Conservation (phyloP, 2,797 vertebrate genomes). For the Anguilla anguilla region DNA sequence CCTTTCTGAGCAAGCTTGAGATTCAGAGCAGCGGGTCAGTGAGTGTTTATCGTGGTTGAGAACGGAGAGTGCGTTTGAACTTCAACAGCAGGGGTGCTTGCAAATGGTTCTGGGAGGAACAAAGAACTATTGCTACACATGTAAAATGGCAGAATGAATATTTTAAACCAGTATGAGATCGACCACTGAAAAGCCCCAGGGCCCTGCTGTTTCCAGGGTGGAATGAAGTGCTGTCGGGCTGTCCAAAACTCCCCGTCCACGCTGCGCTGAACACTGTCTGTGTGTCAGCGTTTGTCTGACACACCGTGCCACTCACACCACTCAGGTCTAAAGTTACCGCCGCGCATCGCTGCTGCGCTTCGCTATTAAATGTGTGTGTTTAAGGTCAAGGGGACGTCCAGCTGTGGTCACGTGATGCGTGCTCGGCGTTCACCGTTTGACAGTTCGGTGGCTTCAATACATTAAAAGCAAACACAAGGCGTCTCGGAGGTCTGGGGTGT, state of each 20-base stretch:
- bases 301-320: neutral
- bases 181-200: neutral
- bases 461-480: neutral
- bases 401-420: neutral
- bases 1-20: conserved; percentile 32
- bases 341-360: neutral
- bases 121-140: neutral
- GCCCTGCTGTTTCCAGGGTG: neutral
- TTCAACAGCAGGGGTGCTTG: neutral
- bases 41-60: neutral
- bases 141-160: neutral
- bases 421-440: neutral
- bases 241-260: neutral
- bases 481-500: neutral
- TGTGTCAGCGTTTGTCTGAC: neutral
- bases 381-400: neutral
- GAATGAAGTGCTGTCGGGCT: neutral
- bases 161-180: neutral
- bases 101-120: neutral
- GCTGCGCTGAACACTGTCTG: neutral
- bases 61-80: neutral
- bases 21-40: conserved; percentile 27
- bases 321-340: neutral
- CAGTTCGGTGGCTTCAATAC: neutral
- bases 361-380: neutral